Evolutionary conservation across 2,113 vertebrate species (phyloP), one percentile per base, ranked within the genome.

Genomic region (Hypocryptadius cinnamomeus): DNA sequence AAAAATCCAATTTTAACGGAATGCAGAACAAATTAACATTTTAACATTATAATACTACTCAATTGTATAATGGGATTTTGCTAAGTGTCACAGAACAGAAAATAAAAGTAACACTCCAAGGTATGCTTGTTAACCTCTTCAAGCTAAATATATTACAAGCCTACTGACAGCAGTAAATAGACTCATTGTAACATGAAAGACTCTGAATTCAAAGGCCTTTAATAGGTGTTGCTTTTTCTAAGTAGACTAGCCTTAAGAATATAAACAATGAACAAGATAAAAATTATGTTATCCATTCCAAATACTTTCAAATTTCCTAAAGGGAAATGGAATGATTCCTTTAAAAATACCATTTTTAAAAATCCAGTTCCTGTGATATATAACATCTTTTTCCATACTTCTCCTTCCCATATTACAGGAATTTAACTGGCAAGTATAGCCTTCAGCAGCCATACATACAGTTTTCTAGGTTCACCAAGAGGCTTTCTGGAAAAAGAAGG

Each of bases 11-110:
- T 97, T 97, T 97, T 97, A 91, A 89, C 4, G 94, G 96, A 98
- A 98, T 97, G 97, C 97, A 98, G 97, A 98, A 98, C 96, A 97
- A 97, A 98, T 97, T 93, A 97, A 97, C 96, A 95, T 97, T 97
- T 96, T 96, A 97, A 92, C 95, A 96, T 97, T 87, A 93, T 92
- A 97, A 94, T 96, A 90, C 92, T 87, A 83, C 85, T 93, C 91
- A 94, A 59, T 79, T 93, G 91, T 93, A 93, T 92, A 96, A 96
- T 96, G 85, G 95, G 93, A 97, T 96, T 97, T 94, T 92, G 96
- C 74, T 93, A 96, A 96, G 85, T 93, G 93, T 95, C 95, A 91
- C 81, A 88, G 79, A 87, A 92, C 81, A 95, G 93, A 97, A 96
- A 97, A 97, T 95, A 95, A 97, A 97, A 98, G 93, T 90, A 95